Evolutionary conservation across 2,888 invertebrate genomes (phyloP), one percentile per base, ranked within the genome.

Genomic region (Xanthia togata): DNA sequence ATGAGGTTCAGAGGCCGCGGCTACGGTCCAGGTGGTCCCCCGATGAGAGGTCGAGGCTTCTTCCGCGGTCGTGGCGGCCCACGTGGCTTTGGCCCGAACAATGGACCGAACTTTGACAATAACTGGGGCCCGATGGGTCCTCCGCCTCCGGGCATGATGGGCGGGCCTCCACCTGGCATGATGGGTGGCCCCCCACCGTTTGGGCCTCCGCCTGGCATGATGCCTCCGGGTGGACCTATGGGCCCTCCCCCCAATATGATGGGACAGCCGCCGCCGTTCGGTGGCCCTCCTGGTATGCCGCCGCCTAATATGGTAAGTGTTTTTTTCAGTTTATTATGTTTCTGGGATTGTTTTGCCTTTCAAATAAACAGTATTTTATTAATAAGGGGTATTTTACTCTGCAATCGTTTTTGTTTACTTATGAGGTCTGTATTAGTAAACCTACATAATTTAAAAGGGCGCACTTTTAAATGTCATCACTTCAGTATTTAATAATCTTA

Each of bases 121-220:
- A 98, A 97, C 92, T 98, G 98, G 98, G 98, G 97, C 23, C 97
- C 97, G 41, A 97, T 97, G 94, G 97, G 97, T 0, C 97, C 97
- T 59, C 97, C 97, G 0, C 97, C 97, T 38, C 96, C 97, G 47
- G 97, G 95, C 0, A 96, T 96, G 95, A 94, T 95, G 95, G 95
- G 95, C 0, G 96, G 88, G 26, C 97, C 97, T 1, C 97, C 97
- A 35, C 96, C 97, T 53, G 97, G 95, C 0, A 96, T 96, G 95
- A 94, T 95, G 95, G 95, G 95, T 0, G 95, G 96, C 0, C 95
- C 96, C 1, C 96, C 96, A 0, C 96, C 96, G 5, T 96, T 93
- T 76, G 96, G 96, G 0, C 96, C 96, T 0, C 96, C 96, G n/a
- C 96, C 96, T 0, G 96, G 96, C 2, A 97, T 97, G 97, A 97